Evolutionary conservation across 2,888 invertebrate species (phyloP), one percentile per base, ranked within the genome.

Genomic region (Epinotia bilunana): DNA sequence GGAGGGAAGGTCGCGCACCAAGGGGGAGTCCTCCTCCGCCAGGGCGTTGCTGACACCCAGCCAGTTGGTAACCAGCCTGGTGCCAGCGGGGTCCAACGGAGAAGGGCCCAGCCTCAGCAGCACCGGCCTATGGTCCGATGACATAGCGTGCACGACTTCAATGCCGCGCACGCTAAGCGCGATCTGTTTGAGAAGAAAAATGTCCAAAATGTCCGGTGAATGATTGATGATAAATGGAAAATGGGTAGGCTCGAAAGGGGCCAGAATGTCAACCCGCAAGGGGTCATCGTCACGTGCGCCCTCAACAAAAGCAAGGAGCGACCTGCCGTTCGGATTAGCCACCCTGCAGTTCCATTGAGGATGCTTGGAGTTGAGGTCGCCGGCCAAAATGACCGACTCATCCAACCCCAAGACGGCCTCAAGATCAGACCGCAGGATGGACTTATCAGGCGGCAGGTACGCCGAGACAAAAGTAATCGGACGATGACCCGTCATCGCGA

Each of bases 301-400:
- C 23, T 23, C 23, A 1, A 23, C 23, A 23, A 23, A 2, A 2
- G 1, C 2, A 2, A 23, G 23, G 23, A 23, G 23, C 23, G 2
- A 1, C 23, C 23, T 23, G 23, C 23, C 23, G 23, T 23, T 23
- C 23, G 23, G 23, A 23, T 23, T 23, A 1, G 23, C 23, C 23
- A 23, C 23, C 23, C 23, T 23, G 23, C 23, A 23, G 23, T 61
- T 61, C 61, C 61, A 70, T 11, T 28, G 28, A 5, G 6, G 3
- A n/a, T 69, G 69, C 49, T 70, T 61, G 18, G 28, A 9, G 11
- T 61, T 70, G 0, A 70, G 49, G 12, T 70, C 46, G 6, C 70
- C 70, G 18, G 49, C 70, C 70, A 70, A 1, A 13, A 61, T n/a
- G 70, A 70, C 61, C 2, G 70, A 70, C 2, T 60, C 28, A 4